A percentile compares a stretch with the other conserved stretches of the same genome.
Conservation (phyloP, 2,888 invertebrate species). For the Amaurobius ferox region DNA sequence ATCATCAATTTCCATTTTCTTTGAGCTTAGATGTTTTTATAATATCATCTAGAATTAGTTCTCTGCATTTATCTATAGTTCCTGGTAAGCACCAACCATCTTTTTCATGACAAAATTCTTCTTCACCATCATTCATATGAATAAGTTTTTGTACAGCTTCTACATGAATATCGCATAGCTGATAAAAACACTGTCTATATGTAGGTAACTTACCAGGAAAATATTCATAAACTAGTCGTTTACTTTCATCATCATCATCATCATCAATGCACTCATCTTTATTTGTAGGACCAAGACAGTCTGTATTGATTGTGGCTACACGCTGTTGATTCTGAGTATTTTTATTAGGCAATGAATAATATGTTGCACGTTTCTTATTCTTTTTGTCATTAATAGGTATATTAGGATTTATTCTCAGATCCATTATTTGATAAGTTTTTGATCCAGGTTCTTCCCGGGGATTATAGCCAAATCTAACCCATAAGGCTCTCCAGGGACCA, state of each 20-base stretch:
- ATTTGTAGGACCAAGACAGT: slow-evolving; percentile 21
- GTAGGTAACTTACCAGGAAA: slow-evolving; percentile 85
- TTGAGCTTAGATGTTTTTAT: slow-evolving; percentile 41
- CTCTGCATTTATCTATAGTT: slow-evolving; percentile 61
- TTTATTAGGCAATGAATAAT: slow-evolving; percentile 77
- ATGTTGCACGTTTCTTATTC: slow-evolving; percentile 7
- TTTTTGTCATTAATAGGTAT: slow-evolving; percentile 50
- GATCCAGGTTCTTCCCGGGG: slow-evolving; percentile 88
- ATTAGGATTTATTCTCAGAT: slow-evolving; percentile 80
- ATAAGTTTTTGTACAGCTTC: slow-evolving; percentile 86
- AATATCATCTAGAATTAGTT: slow-evolving; percentile 48
- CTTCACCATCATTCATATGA: slow-evolving; percentile 76
- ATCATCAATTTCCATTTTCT: too few species aligned
- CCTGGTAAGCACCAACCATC: slow-evolving; percentile 83
- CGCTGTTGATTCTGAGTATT: slow-evolving; percentile 76
- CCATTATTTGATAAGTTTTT: slow-evolving; percentile 91
- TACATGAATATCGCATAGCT: slow-evolving; percentile 89
- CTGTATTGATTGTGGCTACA: slow-evolving; percentile 74
- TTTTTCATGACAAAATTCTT: slow-evolving; percentile 84
- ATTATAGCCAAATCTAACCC: slow-evolving; percentile 92
- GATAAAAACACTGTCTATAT: slow-evolving; percentile 92
- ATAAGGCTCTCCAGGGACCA: slow-evolving; percentile 95
- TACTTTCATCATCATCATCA: slow-evolving; percentile 75
- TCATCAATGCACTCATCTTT: slow-evolving; percentile 72
- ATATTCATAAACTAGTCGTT: slow-evolving; percentile 34